Base-by-base conservation (phyloP, 2,797 vertebrate genomes). In the Poeciliopsis turneri region DNA sequence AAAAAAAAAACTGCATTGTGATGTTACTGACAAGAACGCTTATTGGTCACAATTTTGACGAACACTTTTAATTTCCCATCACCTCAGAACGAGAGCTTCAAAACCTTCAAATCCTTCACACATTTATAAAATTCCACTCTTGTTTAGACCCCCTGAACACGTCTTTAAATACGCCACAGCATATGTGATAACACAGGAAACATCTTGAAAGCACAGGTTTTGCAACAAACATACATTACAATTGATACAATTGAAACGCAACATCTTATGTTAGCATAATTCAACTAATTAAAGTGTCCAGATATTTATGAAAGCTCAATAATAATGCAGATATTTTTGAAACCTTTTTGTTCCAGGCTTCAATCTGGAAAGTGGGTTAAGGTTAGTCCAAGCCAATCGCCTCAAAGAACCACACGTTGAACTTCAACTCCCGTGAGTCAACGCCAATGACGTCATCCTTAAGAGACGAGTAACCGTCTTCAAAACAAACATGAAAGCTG, bases 351-450 rank as follows among this genome's bases (percentile, higher is more conserved):
- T 15, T 57, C 1, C 10, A 55, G 1, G 28, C 12, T 41, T 25
- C 25, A 41, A 12, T 68, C 20, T 39, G 20, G 7, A 64, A 36
- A 8, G 59, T 36, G 33, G 8, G 33, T 4, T 36, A 36, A 4
- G 33, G 33, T 36, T 36, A 36, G 36, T 36, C 36, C 36, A 39
- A 39, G 36, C 5, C 11, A 2, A 72, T 28, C 16, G 9, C 28
- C 47, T 39, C 13, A 2, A 53, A 74, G 23, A 16, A 30, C 23
- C 5, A 6, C 5, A 13, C 7, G 2, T 18, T 0, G 11, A 82
- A 93, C 87, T 80, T 68, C 89, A 86, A 57, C 57, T 91, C 89
- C 93, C 90, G 88, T 0, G 72, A 85, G 84, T 78, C 91, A 84
- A 13, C 2, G 68, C 47, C 0, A 6, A 0, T 18, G 33, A 85